A percentile compares a stretch with the other conserved stretches of the same genome.
These are phyloP conservation scores for Synergus itoensis DNA, from an alignment of 2,888 invertebrate genomes.

Conservation along the genomic window DNA sequence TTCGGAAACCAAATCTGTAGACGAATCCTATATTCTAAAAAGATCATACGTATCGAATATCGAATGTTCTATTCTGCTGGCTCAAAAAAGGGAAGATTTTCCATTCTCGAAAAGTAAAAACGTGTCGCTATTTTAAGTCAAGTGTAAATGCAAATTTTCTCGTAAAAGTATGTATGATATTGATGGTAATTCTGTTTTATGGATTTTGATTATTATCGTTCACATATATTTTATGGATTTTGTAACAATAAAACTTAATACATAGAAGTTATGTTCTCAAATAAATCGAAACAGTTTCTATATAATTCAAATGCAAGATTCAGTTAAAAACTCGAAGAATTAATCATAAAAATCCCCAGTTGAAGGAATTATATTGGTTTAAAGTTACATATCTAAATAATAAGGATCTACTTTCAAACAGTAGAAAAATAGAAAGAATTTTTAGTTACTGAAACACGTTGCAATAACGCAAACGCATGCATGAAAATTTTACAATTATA, in stretches of 20 bases:
- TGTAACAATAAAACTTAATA: background rate
- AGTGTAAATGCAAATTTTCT: background rate
- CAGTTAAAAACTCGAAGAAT: background rate
- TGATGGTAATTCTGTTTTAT: background rate
- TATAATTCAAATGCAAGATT: background rate
- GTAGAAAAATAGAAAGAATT: background rate
- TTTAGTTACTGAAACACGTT: background rate
- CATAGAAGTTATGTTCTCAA: background rate
- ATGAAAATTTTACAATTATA: constrained; percentile 8
- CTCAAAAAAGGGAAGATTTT: background rate
- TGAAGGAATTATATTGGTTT: background rate
- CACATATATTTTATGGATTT: background rate
- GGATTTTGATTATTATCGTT: background rate
- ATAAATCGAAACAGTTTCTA: background rate
- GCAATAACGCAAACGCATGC: background rate
- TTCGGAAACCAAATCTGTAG: background rate
- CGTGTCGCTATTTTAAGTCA: background rate
- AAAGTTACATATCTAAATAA: too few species aligned
- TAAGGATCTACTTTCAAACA: too few species aligned
- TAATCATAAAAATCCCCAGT: background rate
- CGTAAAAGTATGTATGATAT: background rate
- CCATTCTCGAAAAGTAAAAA: background rate
- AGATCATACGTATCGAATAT: too few species aligned
- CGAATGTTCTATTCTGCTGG: too few species aligned
- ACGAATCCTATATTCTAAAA: too few species aligned